phyloP scores from a whole-genome alignment of 1,140 invertebrate species.

The Drosophila insularis region DNA sequence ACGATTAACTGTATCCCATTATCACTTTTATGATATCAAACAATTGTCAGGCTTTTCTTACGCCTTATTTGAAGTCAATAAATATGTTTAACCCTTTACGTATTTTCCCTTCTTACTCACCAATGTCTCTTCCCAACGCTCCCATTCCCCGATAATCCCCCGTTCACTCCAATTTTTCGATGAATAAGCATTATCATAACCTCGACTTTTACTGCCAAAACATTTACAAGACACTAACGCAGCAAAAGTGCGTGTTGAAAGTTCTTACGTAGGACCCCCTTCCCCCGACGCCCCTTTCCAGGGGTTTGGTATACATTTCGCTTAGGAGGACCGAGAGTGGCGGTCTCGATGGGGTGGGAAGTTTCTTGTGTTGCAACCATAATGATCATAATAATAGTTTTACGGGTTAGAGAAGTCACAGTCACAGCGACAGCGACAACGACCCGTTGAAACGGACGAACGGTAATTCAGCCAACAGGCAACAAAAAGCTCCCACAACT shows the following conservation, averaged over 20 bases:
- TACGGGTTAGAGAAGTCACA: constrained; percentile 78
- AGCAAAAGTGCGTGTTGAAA: constrained; percentile 70
- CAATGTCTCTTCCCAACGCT: no score
- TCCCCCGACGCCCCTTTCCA: not conserved
- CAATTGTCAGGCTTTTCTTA: constrained; percentile 34
- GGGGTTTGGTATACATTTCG: no score
- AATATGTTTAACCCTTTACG: constrained; percentile 45
- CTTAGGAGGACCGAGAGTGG: not conserved
- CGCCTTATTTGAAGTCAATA: constrained; percentile 29
- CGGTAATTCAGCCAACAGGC: constrained; percentile 51
- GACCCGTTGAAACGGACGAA: constrained; percentile 31
- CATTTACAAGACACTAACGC: constrained; percentile 64
- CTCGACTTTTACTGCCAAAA: constrained; percentile 75
- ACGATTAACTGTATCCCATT: not conserved
- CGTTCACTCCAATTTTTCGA: constrained; percentile 42
- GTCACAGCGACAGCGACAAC: constrained; percentile 67
- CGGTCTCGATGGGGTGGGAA: constrained; percentile 15
- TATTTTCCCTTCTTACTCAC: no score
- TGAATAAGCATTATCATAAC: constrained; percentile 78
- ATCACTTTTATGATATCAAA: not conserved
- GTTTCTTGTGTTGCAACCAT: constrained; percentile 24
- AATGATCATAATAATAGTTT: constrained; percentile 79
- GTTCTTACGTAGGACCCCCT: constrained; percentile 25
- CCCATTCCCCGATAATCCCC: not conserved
- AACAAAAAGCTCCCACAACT: constrained; percentile 26